Conservation (phyloP, 2,113 vertebrate species). For the Gymnocephalus cernua region DNA sequence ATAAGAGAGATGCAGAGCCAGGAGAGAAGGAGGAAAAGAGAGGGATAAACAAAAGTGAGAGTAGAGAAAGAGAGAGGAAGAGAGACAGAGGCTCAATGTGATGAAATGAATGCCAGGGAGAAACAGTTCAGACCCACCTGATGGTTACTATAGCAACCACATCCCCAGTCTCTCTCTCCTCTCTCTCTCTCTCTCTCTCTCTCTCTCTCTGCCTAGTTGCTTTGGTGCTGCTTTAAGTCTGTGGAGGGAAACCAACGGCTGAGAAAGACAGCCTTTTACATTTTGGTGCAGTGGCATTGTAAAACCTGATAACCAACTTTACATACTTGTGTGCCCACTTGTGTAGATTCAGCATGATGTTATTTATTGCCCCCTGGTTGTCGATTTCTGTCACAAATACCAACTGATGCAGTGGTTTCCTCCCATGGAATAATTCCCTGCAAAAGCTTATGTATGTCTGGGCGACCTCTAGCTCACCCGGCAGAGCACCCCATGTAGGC, state of each 20-base stretch:
- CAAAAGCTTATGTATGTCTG: constrained; percentile 13
- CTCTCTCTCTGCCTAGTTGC: constrained; percentile 67
- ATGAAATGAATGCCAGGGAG: constrained; percentile 80
- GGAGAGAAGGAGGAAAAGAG: constrained; percentile 54
- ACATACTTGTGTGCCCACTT: constrained; percentile 11
- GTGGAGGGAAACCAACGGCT: constrained; percentile 69
- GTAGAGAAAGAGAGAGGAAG: constrained; percentile 49
- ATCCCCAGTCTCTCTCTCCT: constrained; percentile 64
- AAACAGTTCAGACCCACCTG: constrained; percentile 80
- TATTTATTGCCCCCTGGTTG: neutral
- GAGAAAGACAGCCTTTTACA: constrained; percentile 61
- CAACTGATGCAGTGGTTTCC: neutral
- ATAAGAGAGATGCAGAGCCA: constrained; percentile 60
- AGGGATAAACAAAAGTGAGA: constrained; percentile 69
- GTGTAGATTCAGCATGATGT: neutral
- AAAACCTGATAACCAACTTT: constrained; percentile 59
- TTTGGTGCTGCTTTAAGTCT: constrained; percentile 78
- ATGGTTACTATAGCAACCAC: constrained; percentile 84
- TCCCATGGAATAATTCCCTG: neutral
- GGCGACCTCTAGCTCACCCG: no score
- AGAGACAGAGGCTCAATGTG: constrained; percentile 71
- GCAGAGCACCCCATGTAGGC: no score
- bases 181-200: constrained; percentile 31
- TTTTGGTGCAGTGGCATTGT: constrained; percentile 79
- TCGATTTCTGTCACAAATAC: neutral